Base-by-base conservation (phyloP, 2,888 invertebrate genomes). In the Morinoia aosen region DNA sequence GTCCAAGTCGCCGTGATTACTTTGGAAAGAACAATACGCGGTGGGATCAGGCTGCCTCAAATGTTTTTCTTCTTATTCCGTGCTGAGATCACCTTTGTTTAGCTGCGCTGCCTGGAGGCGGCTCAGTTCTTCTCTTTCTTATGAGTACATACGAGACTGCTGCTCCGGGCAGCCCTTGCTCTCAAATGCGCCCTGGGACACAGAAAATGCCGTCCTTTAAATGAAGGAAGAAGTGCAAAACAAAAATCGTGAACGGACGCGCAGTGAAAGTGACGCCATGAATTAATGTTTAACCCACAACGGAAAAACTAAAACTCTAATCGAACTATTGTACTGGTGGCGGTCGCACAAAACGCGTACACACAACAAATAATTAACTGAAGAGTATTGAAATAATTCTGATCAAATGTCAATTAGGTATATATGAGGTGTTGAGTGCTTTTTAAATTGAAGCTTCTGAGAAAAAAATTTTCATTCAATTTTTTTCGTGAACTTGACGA, bases 1-100 rank as follows among this genome's bases (percentile, higher is more conserved):
- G 93, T 93, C 93, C 93, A 93, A 93, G 93, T 93, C 93, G 93
- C n/a, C 93, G 93, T 93, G 93, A 93, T 93, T 93, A 93, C 93
- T 93, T 93, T 93, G 58, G 93, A 93, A 93, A 93, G 93, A 93
- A 93, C 93, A 93, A 93, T 93, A 93, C 93, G 93, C 93, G 93
- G 57, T 57, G 93, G 93, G 93, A 93, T 93, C 93, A 93, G 93
- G 93, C 93, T 93, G 93, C 93, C 93, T 93, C 93, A 93, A 56
- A 56, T 93, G 93, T 57, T 93, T 93, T 93, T 93, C 93, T 93
- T 93, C 57, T 93, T 57, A 93, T 93, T 93, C 93, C 48, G 57
- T 57, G 57, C 57, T 57, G n/a, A 90, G 93, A 93, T 93, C 58
- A 93, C 93, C 56, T 56, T 93, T 93, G 93, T 57, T 93, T 93